Conservation (phyloP, 2,888 invertebrate species). For the Cheilosia impressa region DNA sequence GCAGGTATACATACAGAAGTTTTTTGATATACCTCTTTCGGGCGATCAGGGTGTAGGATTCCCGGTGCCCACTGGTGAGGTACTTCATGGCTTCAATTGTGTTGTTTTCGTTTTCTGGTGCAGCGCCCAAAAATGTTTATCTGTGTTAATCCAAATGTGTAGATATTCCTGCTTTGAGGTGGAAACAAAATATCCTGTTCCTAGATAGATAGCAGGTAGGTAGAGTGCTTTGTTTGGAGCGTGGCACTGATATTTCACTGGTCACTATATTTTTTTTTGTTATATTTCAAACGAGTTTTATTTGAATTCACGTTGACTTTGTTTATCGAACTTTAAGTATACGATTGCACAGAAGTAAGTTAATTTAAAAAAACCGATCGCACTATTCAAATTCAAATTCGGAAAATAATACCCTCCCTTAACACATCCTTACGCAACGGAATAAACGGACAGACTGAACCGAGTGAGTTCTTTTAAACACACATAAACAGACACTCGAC, state of each 20-base stretch:
- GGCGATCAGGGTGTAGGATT: slow-evolving; percentile 83
- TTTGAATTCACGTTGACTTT: background rate
- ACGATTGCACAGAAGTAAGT: no score
- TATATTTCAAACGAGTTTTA: background rate
- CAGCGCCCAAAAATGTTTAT: slow-evolving; percentile 42
- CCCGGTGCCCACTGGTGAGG: slow-evolving; percentile 81
- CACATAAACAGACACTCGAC: slow-evolving; percentile 21
- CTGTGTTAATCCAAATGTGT: slow-evolving; percentile 48
- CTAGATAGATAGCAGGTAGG: slow-evolving; percentile 47
- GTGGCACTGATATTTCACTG: slow-evolving; percentile 11
- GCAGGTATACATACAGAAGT: slow-evolving; percentile 81
- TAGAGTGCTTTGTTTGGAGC: slow-evolving; percentile 28
- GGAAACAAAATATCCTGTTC: slow-evolving; percentile 33
- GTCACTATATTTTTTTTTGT: slow-evolving; percentile 19
- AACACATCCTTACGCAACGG: slow-evolving; percentile 38
- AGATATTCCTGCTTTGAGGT: slow-evolving; percentile 6
- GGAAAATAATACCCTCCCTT: background rate
- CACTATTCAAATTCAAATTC: slow-evolving; percentile 1
- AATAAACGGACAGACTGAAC: slow-evolving; percentile 57
- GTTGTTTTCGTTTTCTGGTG: slow-evolving; percentile 23
- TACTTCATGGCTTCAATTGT: slow-evolving; percentile 81
- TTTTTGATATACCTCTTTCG: slow-evolving; percentile 84
- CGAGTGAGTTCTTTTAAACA: slow-evolving; percentile 35
- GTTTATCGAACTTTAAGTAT: background rate
- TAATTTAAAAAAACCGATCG: slow-evolving; percentile 22